Percentiles rank a stretch among this genome's conserved stretches.
Evolutionary conservation across 2,888 invertebrate genomes (phyloP).

Genomic region (Limnephilus lunatus): DNA sequence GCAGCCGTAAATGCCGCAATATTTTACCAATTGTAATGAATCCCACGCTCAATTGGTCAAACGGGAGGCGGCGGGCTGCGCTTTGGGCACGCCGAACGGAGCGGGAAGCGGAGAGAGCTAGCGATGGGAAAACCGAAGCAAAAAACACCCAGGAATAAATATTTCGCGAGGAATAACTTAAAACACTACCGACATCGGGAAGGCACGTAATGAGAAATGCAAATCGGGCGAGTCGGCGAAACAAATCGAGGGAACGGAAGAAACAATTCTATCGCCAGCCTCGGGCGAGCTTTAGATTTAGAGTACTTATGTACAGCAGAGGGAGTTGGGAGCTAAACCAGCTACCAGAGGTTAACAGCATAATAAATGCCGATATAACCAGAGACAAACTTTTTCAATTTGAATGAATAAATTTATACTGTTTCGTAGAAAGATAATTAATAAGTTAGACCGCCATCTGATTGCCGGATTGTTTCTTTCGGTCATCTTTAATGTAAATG

Average conservation of each 20-base stretch:
- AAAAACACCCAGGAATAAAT: conserved; percentile 47
- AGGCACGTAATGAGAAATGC: conserved; percentile 52
- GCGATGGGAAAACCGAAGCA: conserved; percentile 11
- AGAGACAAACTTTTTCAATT: conserved; percentile 46
- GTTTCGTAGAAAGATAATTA: conserved; percentile 33
- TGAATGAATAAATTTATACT: conserved; percentile 46
- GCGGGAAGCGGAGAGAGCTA: background rate
- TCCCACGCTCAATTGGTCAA: conserved; percentile 50
- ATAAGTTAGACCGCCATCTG: conserved; percentile 11
- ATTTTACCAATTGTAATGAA: conserved; percentile 48
- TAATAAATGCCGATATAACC: conserved; percentile 49
- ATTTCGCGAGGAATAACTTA: conserved; percentile 48
- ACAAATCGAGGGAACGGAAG: conserved; percentile 18
- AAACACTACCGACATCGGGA: conserved; percentile 46
- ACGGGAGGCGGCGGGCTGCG: conserved; percentile 32
- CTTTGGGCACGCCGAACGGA: background rate
- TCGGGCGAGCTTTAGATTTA: background rate
- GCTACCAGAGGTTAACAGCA: conserved; percentile 37
- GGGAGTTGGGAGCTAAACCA: background rate
- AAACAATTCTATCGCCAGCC: conserved; percentile 39
- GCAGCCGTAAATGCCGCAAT: conserved; percentile 39
- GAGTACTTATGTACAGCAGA: background rate
- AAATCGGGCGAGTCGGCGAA: conserved; percentile 35
- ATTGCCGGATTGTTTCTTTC: background rate
- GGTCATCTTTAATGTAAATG: background rate